Conservation (phyloP, 2,113 vertebrate species). For the Apodemus speciosus region DNA sequence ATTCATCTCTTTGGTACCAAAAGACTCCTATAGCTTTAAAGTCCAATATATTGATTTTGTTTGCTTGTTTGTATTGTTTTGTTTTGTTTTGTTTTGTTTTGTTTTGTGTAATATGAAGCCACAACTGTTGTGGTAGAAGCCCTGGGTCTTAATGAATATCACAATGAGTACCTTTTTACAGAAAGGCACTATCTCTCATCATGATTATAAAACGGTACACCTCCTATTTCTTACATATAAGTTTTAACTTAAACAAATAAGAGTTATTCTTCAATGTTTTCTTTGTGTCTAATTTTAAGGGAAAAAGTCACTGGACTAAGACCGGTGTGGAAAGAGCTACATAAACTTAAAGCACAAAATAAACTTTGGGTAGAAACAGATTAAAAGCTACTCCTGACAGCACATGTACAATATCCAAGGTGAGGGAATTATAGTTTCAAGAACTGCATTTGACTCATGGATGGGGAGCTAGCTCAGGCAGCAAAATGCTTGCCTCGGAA, state of each 20-base stretch:
- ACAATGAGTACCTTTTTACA: background rate
- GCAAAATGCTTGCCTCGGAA: background rate
- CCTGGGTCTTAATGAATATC: background rate
- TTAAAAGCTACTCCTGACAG: background rate
- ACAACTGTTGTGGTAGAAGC: background rate
- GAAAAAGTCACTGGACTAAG: background rate
- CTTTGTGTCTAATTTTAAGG: conserved; percentile 22
- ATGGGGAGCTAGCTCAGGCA: background rate
- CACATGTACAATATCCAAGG: background rate
- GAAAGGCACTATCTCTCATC: background rate
- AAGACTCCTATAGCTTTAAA: conserved; percentile 11
- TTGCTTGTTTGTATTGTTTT: background rate
- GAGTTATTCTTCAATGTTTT: background rate
- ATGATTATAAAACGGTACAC: background rate
- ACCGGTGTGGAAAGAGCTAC: background rate
- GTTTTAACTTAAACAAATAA: conserved; percentile 31
- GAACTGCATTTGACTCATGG: background rate
- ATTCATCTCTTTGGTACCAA: background rate
- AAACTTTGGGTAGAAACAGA: background rate
- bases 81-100: background rate
- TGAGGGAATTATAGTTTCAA: background rate
- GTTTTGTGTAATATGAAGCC: background rate
- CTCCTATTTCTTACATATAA: background rate
- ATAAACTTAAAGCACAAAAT: conserved; percentile 7
- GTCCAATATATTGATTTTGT: background rate